Conservation (phyloP, 2,888 invertebrate genomes). For the Saturnia pavonia region DNA sequence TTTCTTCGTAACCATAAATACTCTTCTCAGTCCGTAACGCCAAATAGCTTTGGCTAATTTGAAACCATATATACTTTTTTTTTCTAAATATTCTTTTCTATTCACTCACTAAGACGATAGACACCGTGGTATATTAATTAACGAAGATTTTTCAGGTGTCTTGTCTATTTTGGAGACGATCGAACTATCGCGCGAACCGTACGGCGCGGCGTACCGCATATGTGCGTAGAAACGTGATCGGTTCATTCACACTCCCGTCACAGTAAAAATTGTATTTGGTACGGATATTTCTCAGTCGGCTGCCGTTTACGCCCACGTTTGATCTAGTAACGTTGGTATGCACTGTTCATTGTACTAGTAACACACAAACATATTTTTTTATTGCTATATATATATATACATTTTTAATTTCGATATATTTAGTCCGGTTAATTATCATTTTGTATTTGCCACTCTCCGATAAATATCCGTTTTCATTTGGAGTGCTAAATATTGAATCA, state of each 20-base stretch:
- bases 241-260: slow-evolving; percentile 36
- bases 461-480: neutral
- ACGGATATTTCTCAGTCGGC: slow-evolving; percentile 10
- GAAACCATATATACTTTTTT: neutral
- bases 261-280: slow-evolving; percentile 19
- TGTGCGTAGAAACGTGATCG: slow-evolving; percentile 30
- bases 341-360: slow-evolving; percentile 2
- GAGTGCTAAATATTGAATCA: neutral
- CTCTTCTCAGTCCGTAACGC: neutral
- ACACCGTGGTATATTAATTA: neutral
- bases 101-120: neutral
- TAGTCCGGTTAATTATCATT: neutral
- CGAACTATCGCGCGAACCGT: neutral
- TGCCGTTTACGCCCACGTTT: slow-evolving; percentile 8
- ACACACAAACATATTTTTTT: slow-evolving; percentile 4
- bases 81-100: neutral
- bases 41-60: neutral
- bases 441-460: neutral
- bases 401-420: neutral
- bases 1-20: too few relatives aligned
- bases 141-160: neutral
- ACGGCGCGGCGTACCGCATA: neutral
- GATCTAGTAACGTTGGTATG: slow-evolving; percentile 3
- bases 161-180: neutral
- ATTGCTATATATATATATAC: neutral